These are phyloP conservation scores for Plutella xylostella DNA, from an alignment of 2,888 invertebrate genomes.

Conservation along the genomic window DNA sequence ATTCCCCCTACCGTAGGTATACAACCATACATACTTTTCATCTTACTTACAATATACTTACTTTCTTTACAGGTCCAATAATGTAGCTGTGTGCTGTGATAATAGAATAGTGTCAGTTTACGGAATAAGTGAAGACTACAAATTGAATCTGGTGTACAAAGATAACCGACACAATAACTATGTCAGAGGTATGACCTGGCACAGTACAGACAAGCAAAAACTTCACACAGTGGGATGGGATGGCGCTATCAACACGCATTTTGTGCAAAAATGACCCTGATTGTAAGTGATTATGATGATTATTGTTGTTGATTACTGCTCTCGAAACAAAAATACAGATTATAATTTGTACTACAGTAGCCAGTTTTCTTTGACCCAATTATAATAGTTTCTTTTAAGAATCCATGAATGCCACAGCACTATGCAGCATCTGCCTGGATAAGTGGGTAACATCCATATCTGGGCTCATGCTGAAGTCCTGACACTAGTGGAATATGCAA, in stretches of 20 bases:
- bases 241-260: slow-evolving; percentile 50
- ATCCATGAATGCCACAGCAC: too few species aligned
- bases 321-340: neutral
- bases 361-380: too few species aligned
- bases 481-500: too few species aligned
- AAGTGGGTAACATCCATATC: too few species aligned
- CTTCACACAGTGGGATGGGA: slow-evolving; percentile 73
- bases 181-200: slow-evolving; percentile 69
- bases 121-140: slow-evolving; percentile 27
- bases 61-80: slow-evolving; percentile 33
- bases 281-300: neutral
- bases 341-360: too few species aligned
- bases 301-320: neutral
- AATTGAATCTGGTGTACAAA: slow-evolving; percentile 34
- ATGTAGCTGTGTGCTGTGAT: slow-evolving; percentile 55
- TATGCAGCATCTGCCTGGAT: too few species aligned
- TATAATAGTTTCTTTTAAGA: too few species aligned
- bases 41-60: too few species aligned
- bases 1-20: too few species aligned
- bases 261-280: neutral
- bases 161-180: slow-evolving; percentile 53
- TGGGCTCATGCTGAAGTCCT: too few species aligned
- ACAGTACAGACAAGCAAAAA: slow-evolving; percentile 30
- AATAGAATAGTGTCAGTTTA: slow-evolving; percentile 53
- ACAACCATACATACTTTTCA: too few species aligned